A percentile compares a stretch with the other conserved stretches of the same genome.
Evolutionary conservation across 2,888 invertebrate genomes (phyloP).

Genomic region (Agrilus mali): DNA sequence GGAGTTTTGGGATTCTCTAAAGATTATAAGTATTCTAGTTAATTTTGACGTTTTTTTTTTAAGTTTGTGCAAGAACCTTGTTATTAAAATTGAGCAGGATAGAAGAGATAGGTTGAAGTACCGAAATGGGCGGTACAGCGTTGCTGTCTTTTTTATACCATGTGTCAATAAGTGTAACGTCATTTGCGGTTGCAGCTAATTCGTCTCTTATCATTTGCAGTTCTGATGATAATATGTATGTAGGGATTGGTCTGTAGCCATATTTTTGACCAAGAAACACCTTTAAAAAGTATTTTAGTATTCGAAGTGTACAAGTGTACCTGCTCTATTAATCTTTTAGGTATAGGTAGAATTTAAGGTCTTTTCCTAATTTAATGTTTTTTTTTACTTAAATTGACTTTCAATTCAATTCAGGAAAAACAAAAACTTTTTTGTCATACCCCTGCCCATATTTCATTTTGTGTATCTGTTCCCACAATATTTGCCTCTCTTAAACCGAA

Average conservation of each 20-base stretch:
- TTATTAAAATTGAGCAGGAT: slow-evolving; percentile 96
- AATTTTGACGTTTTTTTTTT: neutral
- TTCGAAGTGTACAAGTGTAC: neutral
- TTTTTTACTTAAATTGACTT: too few species aligned
- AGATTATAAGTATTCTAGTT: slow-evolving; percentile 7
- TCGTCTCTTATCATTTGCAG: slow-evolving; percentile 79
- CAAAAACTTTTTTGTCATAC: too few species aligned
- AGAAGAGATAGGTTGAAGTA: slow-evolving; percentile 93
- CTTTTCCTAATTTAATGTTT: too few species aligned
- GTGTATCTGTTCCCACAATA: too few species aligned
- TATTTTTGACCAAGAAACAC: slow-evolving; percentile 96
- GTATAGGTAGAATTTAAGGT: too few species aligned
- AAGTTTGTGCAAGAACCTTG: slow-evolving; percentile 49
- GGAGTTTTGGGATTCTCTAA: slow-evolving; percentile 84
- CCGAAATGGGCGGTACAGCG: slow-evolving; percentile 88
- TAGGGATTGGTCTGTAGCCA: slow-evolving; percentile 94
- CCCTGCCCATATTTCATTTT: too few species aligned
- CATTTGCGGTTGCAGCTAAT: slow-evolving; percentile 67
- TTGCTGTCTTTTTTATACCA: slow-evolving; percentile 97
- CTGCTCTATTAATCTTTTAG: too few species aligned
- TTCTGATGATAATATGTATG: slow-evolving; percentile 85
- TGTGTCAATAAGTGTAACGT: slow-evolving; percentile 70
- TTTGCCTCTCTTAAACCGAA: too few species aligned
- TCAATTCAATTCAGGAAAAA: neutral
- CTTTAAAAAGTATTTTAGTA: slow-evolving; percentile 28